Base-by-base conservation (phyloP, 2,888 invertebrate genomes). In the Aleiodes testaceus region DNA sequence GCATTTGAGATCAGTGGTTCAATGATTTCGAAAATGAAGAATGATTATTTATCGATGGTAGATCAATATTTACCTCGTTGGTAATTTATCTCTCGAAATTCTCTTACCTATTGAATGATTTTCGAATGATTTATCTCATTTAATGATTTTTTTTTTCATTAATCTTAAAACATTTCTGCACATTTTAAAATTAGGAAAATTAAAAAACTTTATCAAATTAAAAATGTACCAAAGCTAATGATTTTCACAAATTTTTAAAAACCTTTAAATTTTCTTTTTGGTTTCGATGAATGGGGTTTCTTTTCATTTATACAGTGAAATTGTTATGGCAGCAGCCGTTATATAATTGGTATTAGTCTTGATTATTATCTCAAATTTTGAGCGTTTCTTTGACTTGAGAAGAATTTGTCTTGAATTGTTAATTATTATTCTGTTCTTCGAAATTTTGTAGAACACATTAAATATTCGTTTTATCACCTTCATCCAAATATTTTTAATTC, bases 311-410 rank as follows among this genome's bases (percentile, higher is more conserved):
- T 77, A 74, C 75, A 63, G 59, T 74, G 75, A 76, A 74, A 50
- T 69, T 66, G 65, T 59, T 75, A 36, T 36, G 78, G 77, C 78
- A 73, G 63, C 63, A 50, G 79, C 80, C 80, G 74, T 81, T 82
- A 80, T 78, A 72, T 36, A 80, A 80, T 80, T 82, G 83, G 83
- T 85, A 84, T 85, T 86, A 86, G 79, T 81, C 84, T 83, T 84
- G 84, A 83, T 85, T 86, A 85, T 85, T 84, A 85, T 84, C 82
- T 84, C 81, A 83, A 80, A 82, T 81, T 79, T 83, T 84, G 84
- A 85, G 84, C 82, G 83, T 79, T 78, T 82, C 71, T 78, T 72
- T 73, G 26, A 36, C 36, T 7, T 36, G 9, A 36, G 36, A 36
- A 36, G 26, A 36, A 36, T 74, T 73, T 75, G 72, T 69, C 3